A percentile compares a stretch with the other conserved stretches of the same genome.
These are phyloP conservation scores for Leptinotarsa defecta DNA, from an alignment of 1,140 invertebrate genomes.

Conservation along the genomic window DNA sequence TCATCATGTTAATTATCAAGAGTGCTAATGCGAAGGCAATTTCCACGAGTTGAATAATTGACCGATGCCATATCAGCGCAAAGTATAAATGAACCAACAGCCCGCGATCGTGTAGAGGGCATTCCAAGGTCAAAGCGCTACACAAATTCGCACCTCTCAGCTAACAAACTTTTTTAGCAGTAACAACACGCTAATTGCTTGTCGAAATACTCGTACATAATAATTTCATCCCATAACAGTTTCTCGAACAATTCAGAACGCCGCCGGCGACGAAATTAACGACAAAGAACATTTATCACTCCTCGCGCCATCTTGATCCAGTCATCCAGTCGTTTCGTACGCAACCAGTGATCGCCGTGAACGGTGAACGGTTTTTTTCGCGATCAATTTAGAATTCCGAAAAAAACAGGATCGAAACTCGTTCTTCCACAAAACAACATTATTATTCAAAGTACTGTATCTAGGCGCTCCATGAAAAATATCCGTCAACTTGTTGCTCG, in stretches of 20 bases:
- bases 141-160: conserved; percentile 9
- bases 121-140: conserved; percentile 21
- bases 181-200: neutral
- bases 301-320: conserved; percentile 18
- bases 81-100: neutral
- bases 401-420: conserved; percentile 29
- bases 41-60: conserved; percentile 1
- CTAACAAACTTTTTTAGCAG: neutral
- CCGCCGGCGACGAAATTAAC: neutral
- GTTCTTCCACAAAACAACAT: conserved; percentile 28
- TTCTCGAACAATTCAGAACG: neutral
- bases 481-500: conserved; percentile 31
- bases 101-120: conserved; percentile 12
- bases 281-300: conserved; percentile 3
- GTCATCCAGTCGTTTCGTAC: conserved; percentile 3
- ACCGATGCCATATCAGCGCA: neutral
- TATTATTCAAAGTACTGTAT: conserved; percentile 30
- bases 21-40: neutral
- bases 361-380: conserved; percentile 24
- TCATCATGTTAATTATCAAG: neutral
- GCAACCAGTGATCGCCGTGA: conserved; percentile 7
- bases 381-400: conserved; percentile 25
- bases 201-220: neutral
- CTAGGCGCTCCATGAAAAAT: conserved; percentile 30
- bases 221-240: conserved; percentile 3